A percentile compares a stretch with the other conserved stretches of the same genome.
These are phyloP conservation scores for Margaritifera margaritifera DNA, from an alignment of 2,888 invertebrate genomes.

Conservation along the genomic window DNA sequence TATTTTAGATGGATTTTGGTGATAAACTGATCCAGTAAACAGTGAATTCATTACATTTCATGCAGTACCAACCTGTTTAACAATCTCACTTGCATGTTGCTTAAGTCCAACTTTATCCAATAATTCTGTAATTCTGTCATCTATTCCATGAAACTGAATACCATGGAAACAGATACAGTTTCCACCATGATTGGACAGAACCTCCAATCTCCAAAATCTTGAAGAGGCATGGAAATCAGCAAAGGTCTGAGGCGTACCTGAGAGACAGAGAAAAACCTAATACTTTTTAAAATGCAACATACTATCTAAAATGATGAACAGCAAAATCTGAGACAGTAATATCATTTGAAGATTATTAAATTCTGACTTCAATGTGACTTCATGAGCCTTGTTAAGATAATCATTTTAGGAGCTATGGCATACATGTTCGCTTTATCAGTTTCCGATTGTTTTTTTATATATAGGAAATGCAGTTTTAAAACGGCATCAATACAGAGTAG, in stretches of 20 bases:
- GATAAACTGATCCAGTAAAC: too few relatives aligned
- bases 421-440: too few relatives aligned
- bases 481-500: too few relatives aligned
- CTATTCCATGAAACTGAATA: slow-evolving; percentile 55
- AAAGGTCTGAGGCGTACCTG: slow-evolving; percentile 60
- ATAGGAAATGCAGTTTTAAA: too few relatives aligned
- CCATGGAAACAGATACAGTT: slow-evolving; percentile 64
- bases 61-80: slow-evolving; percentile 32
- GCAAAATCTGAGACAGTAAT: too few relatives aligned
- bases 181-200: slow-evolving; percentile 59
- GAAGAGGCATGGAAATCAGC: slow-evolving; percentile 55
- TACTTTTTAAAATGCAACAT: background rate
- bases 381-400: too few relatives aligned
- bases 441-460: too few relatives aligned
- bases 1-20: too few relatives aligned
- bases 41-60: background rate
- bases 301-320: background rate
- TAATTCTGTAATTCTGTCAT: slow-evolving; percentile 41
- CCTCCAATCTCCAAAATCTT: slow-evolving; percentile 56
- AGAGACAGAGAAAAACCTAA: background rate
- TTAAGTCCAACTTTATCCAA: slow-evolving; percentile 40
- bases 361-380: too few relatives aligned
- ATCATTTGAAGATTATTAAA: too few relatives aligned
- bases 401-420: too few relatives aligned
- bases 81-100: slow-evolving; percentile 41